These are phyloP conservation scores for Pseudomyrmex flavicornis DNA, from an alignment of 1,140 invertebrate genomes.

Conservation along the genomic window DNA sequence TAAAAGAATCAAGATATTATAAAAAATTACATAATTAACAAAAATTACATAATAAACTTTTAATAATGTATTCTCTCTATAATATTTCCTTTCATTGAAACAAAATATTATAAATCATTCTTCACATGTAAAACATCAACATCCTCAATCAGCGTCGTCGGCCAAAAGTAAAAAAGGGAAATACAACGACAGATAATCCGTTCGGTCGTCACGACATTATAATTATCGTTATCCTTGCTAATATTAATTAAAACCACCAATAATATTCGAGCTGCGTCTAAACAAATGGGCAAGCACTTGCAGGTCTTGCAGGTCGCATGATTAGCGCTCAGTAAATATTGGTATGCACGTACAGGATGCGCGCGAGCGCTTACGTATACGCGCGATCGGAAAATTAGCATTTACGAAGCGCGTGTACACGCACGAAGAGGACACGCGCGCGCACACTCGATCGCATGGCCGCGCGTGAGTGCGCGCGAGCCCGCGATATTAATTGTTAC, in stretches of 20 bases:
- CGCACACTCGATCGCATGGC: constrained; percentile 1
- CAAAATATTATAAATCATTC: no score
- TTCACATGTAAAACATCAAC: background rate
- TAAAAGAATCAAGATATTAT: no score
- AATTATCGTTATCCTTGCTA: constrained; percentile 64
- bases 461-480: background rate
- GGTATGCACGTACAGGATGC: constrained; percentile 32
- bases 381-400: constrained; percentile 30
- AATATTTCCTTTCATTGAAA: no score
- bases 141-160: background rate
- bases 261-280: constrained; percentile 82
- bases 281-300: constrained; percentile 77
- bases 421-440: constrained; percentile 7
- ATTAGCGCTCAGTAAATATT: constrained; percentile 60
- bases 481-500: constrained; percentile 83
- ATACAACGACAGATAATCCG: background rate
- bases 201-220: constrained; percentile 53
- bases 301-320: constrained; percentile 65
- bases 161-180: background rate
- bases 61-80: no score
- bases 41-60: no score
- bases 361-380: background rate
- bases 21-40: no score
- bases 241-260: constrained; percentile 80
- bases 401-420: constrained; percentile 36